A percentile compares a stretch with the other conserved stretches of the same genome.
These are phyloP conservation scores for Deroplatys truncata DNA, from an alignment of 2,888 invertebrate genomes.

Conservation along the genomic window DNA sequence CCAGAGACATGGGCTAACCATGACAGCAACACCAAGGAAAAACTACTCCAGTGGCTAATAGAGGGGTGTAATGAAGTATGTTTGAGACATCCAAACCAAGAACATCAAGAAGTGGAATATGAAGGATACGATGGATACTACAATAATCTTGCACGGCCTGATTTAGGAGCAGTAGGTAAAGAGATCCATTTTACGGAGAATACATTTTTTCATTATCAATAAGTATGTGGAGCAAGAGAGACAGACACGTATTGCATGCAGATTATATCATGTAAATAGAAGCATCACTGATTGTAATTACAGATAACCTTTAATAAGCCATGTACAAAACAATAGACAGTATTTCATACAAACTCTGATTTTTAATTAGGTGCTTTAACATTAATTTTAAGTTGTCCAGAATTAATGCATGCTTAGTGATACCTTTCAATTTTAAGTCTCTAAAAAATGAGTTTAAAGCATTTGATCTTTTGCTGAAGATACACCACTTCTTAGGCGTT, in stretches of 20 bases:
- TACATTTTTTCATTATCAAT: too few species aligned
- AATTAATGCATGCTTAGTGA: too few species aligned
- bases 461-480: constrained; percentile 40
- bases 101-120: constrained; percentile 37
- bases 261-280: too few species aligned
- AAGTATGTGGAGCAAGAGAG: too few species aligned
- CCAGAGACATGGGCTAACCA: background rate
- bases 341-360: too few species aligned
- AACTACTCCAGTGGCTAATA: constrained; percentile 18
- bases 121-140: constrained; percentile 47
- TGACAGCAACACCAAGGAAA: background rate
- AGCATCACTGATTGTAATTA: too few species aligned
- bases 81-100: background rate
- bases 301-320: too few species aligned
- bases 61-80: constrained; percentile 1
- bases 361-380: too few species aligned
- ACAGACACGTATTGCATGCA: too few species aligned
- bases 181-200: too few species aligned
- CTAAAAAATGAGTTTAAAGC: background rate
- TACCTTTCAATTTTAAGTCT: background rate
- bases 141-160: constrained; percentile 43
- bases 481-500: constrained; percentile 50
- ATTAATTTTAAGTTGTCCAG: too few species aligned
- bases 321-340: too few species aligned
- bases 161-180: constrained; percentile 41